Base-by-base conservation (phyloP, 2,888 invertebrate species). In the Lamellibrachia satsuma region DNA sequence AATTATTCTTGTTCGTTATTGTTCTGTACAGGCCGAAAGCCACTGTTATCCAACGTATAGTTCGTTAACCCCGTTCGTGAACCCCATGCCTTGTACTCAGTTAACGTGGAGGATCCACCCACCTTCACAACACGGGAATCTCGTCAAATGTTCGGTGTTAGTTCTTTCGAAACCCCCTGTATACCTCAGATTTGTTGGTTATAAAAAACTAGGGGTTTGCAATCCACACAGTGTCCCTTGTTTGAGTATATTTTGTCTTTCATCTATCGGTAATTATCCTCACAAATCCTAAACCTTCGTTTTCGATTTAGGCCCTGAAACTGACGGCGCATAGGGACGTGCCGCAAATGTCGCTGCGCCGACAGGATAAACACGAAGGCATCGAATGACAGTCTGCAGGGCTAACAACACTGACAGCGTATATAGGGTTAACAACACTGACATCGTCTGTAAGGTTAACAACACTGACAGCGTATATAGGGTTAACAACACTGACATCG, bases 71-170 rank as follows among this genome's bases (percentile, higher is more conserved):
- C 7, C 22, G 15, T 91, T 27, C 3, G n/a, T 91, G 39, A 91
- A 22, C 22, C 7, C 55, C 3, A 4, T 55, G 55, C 22, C 15
- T 91, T 91, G 22, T 91, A 91, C 6, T 91, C 91, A 27, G 27
- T 91, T 91, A 91, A 91, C 27, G 22, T 91, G 11, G 91, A 91
- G 91, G 91, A 91, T 91, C 11, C 27, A 91, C 7, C 7, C 91
- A 91, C 39, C 11, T 91, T 91, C 27, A 27, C 91, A n/a, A 39
- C 27, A 22, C 27, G 22, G 39, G 39, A 39, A 39, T 39, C 39
- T 39, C 39, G 39, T 39, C 39, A 39, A 39, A 39, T 39, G 39
- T 39, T 39, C 39, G 39, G 39, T 39, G 11, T 91, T 3, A 91
- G 39, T 22, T 91, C 27, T n/a, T 91, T 91, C 91, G 22, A 27